These are phyloP conservation scores for Acanthis flammea DNA, from an alignment of 2,797 vertebrate species.

Conservation along the genomic window DNA sequence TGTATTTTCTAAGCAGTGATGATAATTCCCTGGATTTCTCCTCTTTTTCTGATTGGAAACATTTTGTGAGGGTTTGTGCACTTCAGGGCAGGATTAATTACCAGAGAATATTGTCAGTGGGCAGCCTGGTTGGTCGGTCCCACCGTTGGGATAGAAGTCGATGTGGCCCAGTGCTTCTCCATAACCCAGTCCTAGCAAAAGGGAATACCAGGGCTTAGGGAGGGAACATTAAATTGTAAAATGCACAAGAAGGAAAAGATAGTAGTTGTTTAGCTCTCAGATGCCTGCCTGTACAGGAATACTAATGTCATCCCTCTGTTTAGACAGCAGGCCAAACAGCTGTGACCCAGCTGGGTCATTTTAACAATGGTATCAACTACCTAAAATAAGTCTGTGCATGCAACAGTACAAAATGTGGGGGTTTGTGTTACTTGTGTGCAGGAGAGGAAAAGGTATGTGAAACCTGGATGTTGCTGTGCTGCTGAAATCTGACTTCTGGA, in stretches of 20 bases:
- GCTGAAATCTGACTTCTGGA: background rate
- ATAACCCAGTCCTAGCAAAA: slow-evolving; percentile 84
- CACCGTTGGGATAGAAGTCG: slow-evolving; percentile 94
- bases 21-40: background rate
- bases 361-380: background rate
- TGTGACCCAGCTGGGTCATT: background rate
- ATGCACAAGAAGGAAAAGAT: background rate
- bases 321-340: background rate
- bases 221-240: background rate
- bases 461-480: background rate
- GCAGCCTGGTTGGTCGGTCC: slow-evolving; percentile 90
- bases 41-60: background rate
- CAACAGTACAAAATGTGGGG: background rate
- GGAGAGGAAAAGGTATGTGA: background rate
- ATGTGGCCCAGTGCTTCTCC: slow-evolving; percentile 85
- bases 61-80: background rate
- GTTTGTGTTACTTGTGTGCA: background rate
- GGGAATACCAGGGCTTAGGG: background rate
- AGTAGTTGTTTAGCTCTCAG: background rate
- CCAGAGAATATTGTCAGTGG: slow-evolving; percentile 91
- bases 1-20: background rate
- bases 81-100: slow-evolving; percentile 61
- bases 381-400: background rate
- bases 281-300: background rate
- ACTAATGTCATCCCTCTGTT: background rate